phyloP scores from a whole-genome alignment of 2,113 vertebrate species.

The Nothoprocta pentlandii region DNA sequence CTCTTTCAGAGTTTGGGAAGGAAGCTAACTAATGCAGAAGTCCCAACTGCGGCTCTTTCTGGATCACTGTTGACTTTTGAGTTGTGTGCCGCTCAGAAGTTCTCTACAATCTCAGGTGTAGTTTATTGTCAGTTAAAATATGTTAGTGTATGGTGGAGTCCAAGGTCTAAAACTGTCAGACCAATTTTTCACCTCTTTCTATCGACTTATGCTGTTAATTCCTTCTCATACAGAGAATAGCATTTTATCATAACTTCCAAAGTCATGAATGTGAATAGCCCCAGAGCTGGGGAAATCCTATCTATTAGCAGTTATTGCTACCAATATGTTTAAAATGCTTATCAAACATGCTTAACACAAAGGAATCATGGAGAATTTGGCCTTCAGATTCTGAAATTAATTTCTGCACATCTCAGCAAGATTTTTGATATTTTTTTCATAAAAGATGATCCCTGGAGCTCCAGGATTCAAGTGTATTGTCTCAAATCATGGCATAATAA shows the following conservation, averaged over 20 bases:
- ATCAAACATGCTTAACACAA: neutral
- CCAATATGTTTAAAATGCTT: too few relatives aligned
- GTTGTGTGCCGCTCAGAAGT: neutral
- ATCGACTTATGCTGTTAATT: neutral
- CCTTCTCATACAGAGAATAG: neutral
- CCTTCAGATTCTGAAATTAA: neutral
- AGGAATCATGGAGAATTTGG: neutral
- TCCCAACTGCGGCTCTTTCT: neutral
- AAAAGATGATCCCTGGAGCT: neutral
- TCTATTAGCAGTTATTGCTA: neutral
- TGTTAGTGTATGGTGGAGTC: neutral
- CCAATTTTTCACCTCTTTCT: neutral
- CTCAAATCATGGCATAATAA: rapidly evolving
- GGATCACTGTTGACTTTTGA: neutral
- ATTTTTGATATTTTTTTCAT: neutral
- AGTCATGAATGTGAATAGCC: neutral
- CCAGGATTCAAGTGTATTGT: neutral
- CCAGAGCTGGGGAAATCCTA: neutral
- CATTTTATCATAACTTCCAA: neutral
- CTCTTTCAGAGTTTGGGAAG: neutral
- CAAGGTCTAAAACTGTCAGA: neutral
- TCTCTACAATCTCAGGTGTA: neutral
- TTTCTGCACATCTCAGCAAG: neutral
- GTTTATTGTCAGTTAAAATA: neutral
- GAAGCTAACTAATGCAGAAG: neutral